These are phyloP conservation scores for Chironomus striatipennis DNA, from an alignment of 1,140 invertebrate species.

Conservation along the genomic window DNA sequence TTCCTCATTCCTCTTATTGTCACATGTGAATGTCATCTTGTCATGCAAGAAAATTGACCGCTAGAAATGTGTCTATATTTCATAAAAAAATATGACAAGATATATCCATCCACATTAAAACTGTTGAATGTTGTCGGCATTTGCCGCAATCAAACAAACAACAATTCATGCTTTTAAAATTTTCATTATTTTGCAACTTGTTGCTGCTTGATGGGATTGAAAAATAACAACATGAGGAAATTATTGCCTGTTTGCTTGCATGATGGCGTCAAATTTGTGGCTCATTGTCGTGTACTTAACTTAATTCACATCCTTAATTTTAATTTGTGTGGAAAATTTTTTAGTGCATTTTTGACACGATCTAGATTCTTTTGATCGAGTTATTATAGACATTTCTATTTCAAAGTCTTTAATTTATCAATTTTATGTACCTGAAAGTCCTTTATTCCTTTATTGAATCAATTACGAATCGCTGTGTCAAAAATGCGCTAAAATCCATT, in stretches of 20 bases:
- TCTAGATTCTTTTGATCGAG: too few species aligned
- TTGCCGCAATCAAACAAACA: neutral
- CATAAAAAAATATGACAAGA: too few species aligned
- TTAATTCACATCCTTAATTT: neutral
- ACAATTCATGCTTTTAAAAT: neutral
- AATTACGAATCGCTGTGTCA: neutral
- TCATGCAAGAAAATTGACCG: too few species aligned
- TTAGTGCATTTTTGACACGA: too few species aligned
- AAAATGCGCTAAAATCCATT: too few species aligned
- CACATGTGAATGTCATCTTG: too few species aligned
- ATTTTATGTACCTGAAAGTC: constrained; percentile 13
- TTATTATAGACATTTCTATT: too few species aligned
- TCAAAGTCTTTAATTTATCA: neutral
- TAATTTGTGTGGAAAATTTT: neutral
- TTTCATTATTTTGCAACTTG: constrained; percentile 1
- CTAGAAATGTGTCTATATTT: too few species aligned
- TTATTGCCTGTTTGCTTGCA: constrained; percentile 15
- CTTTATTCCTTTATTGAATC: neutral
- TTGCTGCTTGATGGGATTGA: neutral
- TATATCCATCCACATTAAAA: neutral
- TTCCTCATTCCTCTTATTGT: too few species aligned
- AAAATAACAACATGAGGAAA: neutral
- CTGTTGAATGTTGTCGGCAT: neutral
- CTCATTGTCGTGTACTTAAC: neutral
- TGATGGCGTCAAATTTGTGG: neutral